Conservation (phyloP, 2,113 vertebrate genomes). For the Microcebus jonahi region DNA sequence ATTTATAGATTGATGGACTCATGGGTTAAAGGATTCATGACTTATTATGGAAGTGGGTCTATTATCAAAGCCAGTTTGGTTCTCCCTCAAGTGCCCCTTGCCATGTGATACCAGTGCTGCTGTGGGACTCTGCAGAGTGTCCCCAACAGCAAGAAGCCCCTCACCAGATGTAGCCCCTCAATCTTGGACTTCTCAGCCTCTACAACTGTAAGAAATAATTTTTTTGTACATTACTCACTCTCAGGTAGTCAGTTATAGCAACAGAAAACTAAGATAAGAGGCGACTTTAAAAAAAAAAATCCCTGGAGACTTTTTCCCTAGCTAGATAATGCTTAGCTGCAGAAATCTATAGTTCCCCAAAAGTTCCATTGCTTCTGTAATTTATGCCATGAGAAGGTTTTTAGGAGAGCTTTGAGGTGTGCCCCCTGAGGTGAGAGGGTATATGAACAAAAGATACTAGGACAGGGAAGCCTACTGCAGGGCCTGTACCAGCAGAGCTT, state of each 20-base stretch:
- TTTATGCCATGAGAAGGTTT: neutral
- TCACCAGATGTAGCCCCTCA: neutral
- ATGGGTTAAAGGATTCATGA: neutral
- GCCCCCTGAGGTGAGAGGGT: neutral
- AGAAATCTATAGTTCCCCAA: neutral
- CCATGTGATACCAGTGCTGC: neutral
- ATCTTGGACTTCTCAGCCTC: neutral
- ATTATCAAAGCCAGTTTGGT: neutral
- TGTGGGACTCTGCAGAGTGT: neutral
- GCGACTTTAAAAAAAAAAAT: neutral
- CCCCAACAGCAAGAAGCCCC: neutral
- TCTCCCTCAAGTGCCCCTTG: neutral
- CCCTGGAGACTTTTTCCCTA: neutral
- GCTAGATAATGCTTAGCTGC: neutral
- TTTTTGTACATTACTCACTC: neutral
- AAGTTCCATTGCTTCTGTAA: neutral
- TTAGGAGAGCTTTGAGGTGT: neutral
- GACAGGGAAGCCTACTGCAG: neutral
- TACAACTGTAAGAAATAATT: neutral
- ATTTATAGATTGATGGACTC: neutral
- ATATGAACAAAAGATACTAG: neutral
- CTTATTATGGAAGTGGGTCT: neutral
- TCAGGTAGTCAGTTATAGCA: neutral
- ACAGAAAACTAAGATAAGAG: neutral
- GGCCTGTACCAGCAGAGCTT: neutral